Evolutionary conservation across 2,888 invertebrate species (phyloP), one percentile per base, ranked within the genome.

Genomic region (Cosmia trapezina): DNA sequence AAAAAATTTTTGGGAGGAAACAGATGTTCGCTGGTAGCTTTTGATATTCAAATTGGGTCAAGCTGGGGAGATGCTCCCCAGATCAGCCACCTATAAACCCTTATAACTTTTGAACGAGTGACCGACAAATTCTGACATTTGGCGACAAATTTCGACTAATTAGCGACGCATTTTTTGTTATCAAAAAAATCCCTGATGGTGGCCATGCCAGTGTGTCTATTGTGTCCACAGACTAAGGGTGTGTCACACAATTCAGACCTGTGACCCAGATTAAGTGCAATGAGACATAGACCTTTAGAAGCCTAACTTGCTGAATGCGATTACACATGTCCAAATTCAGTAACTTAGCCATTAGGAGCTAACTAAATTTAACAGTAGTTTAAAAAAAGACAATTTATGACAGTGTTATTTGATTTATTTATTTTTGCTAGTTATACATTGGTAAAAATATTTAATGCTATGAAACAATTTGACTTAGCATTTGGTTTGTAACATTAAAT

Each of bases 351-450:
- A 17, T 22, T 41, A n/a, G 19, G 12, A 12, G 53, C 5, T 2
- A 43, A 60, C 14, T 6, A 17, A 61, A 45, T 61, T 19, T 61
- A 62, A 47, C 28, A n/a, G 19, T 47, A n/a, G n/a, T n/a, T n/a
- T n/a, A 1, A 62, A n/a, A 22, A 78, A 74, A 77, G 17, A 82
- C 63, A 54, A 57, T 56, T 81, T 85, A 87, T 86, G 92, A 94
- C 91, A 94, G 94, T 94, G 93, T 94, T 92, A 94, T 95, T 94
- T 95, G 95, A 96, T 96, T 96, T 96, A 96, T 95, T 95, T 94
- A 95, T 95, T 94, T 93, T 95, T 94, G 95, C 95, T 95, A 94
- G 93, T 94, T 94, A 95, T 93, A 96, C 95, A 96, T 94, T 95
- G 95, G 95, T 96, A 96, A 95, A 95, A 96, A 95, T 92, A 95